phyloP scores from a whole-genome alignment of 2,888 invertebrate genomes.

The Notodonta dromedarius region DNA sequence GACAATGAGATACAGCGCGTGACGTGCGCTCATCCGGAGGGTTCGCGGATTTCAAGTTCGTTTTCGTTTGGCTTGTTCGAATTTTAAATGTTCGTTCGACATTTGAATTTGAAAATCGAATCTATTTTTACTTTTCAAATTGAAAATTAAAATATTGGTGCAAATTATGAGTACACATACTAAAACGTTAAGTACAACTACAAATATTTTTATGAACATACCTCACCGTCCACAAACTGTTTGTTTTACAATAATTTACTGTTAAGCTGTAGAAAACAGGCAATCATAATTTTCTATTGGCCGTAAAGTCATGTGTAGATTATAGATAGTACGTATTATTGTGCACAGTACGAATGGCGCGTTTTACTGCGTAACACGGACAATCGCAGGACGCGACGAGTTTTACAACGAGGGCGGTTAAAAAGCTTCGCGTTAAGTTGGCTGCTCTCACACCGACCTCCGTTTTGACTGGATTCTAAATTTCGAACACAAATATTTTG shows the following conservation, averaged over 20 bases:
- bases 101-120: neutral
- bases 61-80: neutral
- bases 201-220: neutral
- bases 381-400: constrained; percentile 68
- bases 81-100: neutral
- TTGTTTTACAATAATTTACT: constrained; percentile 31
- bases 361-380: constrained; percentile 82
- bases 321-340: constrained; percentile 69
- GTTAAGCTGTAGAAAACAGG: constrained; percentile 30
- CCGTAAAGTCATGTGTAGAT: constrained; percentile 60
- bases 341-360: constrained; percentile 66
- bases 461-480: neutral
- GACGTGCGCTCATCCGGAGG: constrained; percentile 73
- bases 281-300: constrained; percentile 15
- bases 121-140: too few species aligned
- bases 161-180: neutral
- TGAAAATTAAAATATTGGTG: too few species aligned
- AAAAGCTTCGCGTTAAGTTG: constrained; percentile 73
- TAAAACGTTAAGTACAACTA: neutral
- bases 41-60: constrained; percentile 53
- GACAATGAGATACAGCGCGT: constrained; percentile 72
- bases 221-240: constrained; percentile 5
- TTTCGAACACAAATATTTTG: too few species aligned
- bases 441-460: constrained; percentile 51
- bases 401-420: constrained; percentile 80